These are phyloP conservation scores for Lagocephalus sceleratus DNA, from an alignment of 2,797 vertebrate genomes.

Conservation along the genomic window DNA sequence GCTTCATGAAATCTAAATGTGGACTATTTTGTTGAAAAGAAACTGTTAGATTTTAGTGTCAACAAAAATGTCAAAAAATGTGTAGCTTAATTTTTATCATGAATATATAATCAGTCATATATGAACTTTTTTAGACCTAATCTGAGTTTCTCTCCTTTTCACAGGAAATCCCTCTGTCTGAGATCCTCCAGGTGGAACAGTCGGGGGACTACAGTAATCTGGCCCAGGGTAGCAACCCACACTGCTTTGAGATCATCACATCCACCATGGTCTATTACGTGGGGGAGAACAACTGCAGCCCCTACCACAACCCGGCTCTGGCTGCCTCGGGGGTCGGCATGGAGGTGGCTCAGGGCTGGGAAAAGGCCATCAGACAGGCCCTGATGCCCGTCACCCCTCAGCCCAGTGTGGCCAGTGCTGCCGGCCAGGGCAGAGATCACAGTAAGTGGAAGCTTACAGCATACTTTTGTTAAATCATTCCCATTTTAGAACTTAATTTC, in stretches of 20 bases:
- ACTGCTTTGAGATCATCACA: constrained; percentile 98
- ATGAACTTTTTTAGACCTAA: not conserved
- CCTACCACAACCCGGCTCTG: constrained; percentile 86
- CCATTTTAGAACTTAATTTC: too few species aligned
- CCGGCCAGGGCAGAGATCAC: constrained; percentile 92
- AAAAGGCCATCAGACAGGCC: constrained; percentile 96
- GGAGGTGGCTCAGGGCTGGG: constrained; percentile 95
- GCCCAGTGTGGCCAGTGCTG: constrained; percentile 85
- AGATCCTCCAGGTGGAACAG: constrained; percentile 93
- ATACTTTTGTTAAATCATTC: not conserved
- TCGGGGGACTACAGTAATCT: constrained; percentile 85
- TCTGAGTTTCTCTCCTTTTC: constrained; percentile 13
- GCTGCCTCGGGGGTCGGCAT: constrained; percentile 90
- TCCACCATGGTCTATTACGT: constrained; percentile 96
- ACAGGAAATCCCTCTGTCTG: constrained; percentile 96
- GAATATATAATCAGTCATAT: too few species aligned
- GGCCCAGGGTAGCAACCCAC: constrained; percentile 90
- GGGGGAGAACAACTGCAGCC: constrained; percentile 89
- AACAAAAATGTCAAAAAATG: too few species aligned
- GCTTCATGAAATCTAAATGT: too few species aligned
- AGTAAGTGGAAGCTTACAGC: constrained; percentile 79
- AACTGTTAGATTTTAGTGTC: too few species aligned
- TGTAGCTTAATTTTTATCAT: too few species aligned
- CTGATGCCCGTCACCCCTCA: constrained; percentile 98
- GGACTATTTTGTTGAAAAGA: too few species aligned